These are phyloP conservation scores for Agonopterix subpropinquella DNA, from an alignment of 2,888 invertebrate genomes.

Conservation along the genomic window DNA sequence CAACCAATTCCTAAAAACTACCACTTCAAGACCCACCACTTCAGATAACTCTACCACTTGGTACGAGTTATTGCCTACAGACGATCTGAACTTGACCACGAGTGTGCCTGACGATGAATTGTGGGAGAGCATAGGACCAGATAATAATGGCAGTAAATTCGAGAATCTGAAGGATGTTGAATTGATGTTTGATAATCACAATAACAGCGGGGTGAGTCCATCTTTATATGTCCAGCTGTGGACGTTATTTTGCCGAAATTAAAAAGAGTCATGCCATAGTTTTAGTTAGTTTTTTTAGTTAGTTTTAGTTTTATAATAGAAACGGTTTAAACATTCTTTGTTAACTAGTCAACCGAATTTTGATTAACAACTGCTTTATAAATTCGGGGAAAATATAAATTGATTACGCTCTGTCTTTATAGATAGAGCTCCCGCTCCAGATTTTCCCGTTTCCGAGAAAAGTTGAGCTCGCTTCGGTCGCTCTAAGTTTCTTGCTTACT, in stretches of 20 bases:
- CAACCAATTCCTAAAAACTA: constrained; percentile 66
- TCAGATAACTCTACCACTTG: constrained; percentile 42
- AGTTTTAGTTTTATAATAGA: too few species aligned
- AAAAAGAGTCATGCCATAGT: too few species aligned
- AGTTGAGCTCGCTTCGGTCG: too few species aligned
- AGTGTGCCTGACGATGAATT: constrained; percentile 49
- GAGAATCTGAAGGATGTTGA: constrained; percentile 66
- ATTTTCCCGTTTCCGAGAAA: too few species aligned
- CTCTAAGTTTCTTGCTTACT: too few species aligned
- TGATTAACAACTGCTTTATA: too few species aligned
- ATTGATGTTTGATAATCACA: constrained; percentile 52
- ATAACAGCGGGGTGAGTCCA: constrained; percentile 40
- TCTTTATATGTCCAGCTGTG: neutral
- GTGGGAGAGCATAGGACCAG: constrained; percentile 57
- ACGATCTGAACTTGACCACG: constrained; percentile 38
- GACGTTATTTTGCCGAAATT: too few species aligned
- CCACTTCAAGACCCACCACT: constrained; percentile 33
- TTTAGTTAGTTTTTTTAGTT: too few species aligned
- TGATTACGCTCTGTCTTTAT: too few species aligned
- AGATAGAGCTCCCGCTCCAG: too few species aligned
- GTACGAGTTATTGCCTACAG: constrained; percentile 54
- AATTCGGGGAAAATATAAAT: too few species aligned
- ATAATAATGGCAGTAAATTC: constrained; percentile 38
- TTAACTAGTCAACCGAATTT: neutral
- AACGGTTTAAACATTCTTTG: neutral